These are phyloP conservation scores for Drosophila leontia DNA, from an alignment of 1,140 invertebrate species.

Conservation along the genomic window DNA sequence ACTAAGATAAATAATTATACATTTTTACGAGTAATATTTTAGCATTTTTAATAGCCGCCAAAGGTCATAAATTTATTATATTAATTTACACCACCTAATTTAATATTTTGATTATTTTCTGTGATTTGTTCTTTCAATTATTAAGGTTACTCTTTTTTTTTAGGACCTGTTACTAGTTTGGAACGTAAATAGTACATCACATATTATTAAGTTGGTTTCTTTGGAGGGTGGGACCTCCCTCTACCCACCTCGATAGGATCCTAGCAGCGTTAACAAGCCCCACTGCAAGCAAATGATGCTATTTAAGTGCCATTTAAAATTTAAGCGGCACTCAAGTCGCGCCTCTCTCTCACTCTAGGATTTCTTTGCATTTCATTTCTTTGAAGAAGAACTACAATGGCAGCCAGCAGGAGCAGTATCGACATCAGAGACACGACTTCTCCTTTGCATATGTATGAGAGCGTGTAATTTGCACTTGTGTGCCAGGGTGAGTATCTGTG, in stretches of 20 bases:
- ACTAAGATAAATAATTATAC: too few relatives aligned
- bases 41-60: too few relatives aligned
- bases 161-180: neutral
- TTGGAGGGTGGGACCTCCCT: neutral
- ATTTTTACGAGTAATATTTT: too few relatives aligned
- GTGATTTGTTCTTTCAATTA: too few relatives aligned
- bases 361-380: slow-evolving; percentile 51
- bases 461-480: slow-evolving; percentile 74
- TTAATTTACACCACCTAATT: too few relatives aligned
- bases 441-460: slow-evolving; percentile 76
- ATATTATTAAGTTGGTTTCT: neutral
- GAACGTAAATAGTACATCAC: neutral
- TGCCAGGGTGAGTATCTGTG: slow-evolving; percentile 34
- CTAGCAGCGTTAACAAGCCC: slow-evolving; percentile 57
- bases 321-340: slow-evolving; percentile 71
- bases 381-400: slow-evolving; percentile 54
- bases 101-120: too few relatives aligned
- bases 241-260: slow-evolving; percentile 18
- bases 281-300: slow-evolving; percentile 80
- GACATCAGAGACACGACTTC: slow-evolving; percentile 66
- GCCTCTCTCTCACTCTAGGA: slow-evolving; percentile 19
- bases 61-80: too few relatives aligned
- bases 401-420: slow-evolving; percentile 39
- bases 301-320: slow-evolving; percentile 83
- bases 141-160: neutral